Percentiles rank a stretch among this genome's conserved stretches.
Evolutionary conservation across 1,140 invertebrate genomes (phyloP).

Genomic region (Megalonaias nervosa): DNA sequence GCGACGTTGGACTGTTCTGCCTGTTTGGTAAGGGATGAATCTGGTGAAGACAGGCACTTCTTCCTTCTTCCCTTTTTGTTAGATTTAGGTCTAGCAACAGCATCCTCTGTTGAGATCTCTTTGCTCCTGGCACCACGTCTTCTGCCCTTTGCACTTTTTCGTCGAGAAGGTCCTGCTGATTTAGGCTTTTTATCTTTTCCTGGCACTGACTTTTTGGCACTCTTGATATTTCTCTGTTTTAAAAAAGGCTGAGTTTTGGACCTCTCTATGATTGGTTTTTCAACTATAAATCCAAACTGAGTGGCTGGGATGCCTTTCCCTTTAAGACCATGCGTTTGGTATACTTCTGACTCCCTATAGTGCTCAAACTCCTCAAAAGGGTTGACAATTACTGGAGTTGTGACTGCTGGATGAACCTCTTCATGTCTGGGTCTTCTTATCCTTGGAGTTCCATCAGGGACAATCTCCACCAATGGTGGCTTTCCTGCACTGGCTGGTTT

Average conservation of each 20-base stretch:
- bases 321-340: background rate
- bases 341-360: conserved; percentile 14
- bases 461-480: conserved; percentile 45
- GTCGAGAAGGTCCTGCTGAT: conserved; percentile 34
- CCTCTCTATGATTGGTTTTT: conserved; percentile 45
- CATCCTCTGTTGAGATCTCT: conserved; percentile 42
- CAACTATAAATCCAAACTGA: conserved; percentile 49
- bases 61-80: conserved; percentile 46
- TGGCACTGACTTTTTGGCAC: conserved; percentile 41
- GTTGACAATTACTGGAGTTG: conserved; percentile 62
- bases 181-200: conserved; percentile 44
- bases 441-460: conserved; percentile 37
- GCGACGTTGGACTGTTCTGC: conserved; percentile 53
- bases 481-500: conserved; percentile 44
- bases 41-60: conserved; percentile 35
- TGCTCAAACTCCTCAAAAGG: conserved; percentile 57
- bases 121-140: conserved; percentile 47
- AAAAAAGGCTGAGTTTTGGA: conserved; percentile 48
- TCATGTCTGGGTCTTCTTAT: conserved; percentile 29
- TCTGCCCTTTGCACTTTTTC: conserved; percentile 42
- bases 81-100: conserved; percentile 49
- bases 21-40: conserved; percentile 34
- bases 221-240: conserved; percentile 43
- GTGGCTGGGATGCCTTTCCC: conserved; percentile 38
- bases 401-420: conserved; percentile 28